phyloP scores from a whole-genome alignment of 2,888 invertebrate species.

The Lordiphosa fenestrarum region DNA sequence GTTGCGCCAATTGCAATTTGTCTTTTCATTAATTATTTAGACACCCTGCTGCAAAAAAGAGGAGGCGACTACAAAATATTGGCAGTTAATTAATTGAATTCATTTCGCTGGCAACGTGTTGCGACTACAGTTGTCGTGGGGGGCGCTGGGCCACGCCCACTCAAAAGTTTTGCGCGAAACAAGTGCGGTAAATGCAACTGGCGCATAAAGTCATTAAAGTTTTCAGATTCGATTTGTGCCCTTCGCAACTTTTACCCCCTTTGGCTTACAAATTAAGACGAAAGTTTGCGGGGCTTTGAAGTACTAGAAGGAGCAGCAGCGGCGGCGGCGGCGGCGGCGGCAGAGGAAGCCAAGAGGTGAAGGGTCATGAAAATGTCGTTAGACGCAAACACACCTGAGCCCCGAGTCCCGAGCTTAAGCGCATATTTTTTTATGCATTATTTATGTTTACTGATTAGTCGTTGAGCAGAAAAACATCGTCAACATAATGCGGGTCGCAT shows the following conservation, averaged over 20 bases:
- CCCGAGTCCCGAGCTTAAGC: no score
- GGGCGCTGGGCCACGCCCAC: no score
- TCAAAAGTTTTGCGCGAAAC: constrained; percentile 18
- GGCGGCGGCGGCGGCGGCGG: background rate
- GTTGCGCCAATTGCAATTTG: constrained; percentile 60
- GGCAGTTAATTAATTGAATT: constrained; percentile 68
- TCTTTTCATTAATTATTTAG: constrained; percentile 71
- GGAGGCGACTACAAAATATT: constrained; percentile 36
- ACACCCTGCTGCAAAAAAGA: constrained; percentile 9
- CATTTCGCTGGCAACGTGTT: constrained; percentile 50
- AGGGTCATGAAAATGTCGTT: constrained; percentile 8
- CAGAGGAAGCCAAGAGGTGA: constrained; percentile 3
- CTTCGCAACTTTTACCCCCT: constrained; percentile 10
- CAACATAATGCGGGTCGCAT: constrained; percentile 4
- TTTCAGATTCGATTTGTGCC: constrained; percentile 54
- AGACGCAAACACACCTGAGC: no score
- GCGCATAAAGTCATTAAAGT: constrained; percentile 73
- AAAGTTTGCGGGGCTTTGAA: constrained; percentile 16
- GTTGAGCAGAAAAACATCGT: constrained; percentile 11
- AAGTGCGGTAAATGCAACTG: constrained; percentile 40
- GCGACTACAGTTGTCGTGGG: constrained; percentile 8
- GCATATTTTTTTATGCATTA: constrained; percentile 32
- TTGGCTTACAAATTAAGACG: constrained; percentile 44
- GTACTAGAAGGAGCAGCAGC: constrained; percentile 12
- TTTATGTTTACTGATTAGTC: constrained; percentile 27